Evolutionary conservation across 2,888 invertebrate species (phyloP), one percentile per base, ranked within the genome.

Genomic region (Rugalucina vietnamica): DNA sequence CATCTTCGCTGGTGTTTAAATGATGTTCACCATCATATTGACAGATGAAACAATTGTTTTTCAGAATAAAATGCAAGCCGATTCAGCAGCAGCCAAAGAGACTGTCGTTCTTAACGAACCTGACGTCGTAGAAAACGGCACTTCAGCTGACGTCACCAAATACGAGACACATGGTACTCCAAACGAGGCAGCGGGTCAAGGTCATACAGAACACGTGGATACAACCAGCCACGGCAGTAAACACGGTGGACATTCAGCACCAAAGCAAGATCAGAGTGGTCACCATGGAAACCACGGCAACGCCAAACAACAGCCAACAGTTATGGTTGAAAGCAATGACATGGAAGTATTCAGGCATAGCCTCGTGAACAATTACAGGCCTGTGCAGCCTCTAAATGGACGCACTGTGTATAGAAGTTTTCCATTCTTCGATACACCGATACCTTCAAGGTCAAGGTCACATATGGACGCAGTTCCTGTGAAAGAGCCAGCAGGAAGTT

Each of bases 311-410:
- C 27, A 37, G 10, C 29, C 79, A 37, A 43, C 36, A 12, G 34
- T 29, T 0, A n/a, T n/a, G n/a, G 29, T 57, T 49, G 57, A 76
- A 14, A 12, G 57, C 27, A 82, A 78, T 50, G 81, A 89, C 24
- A 57, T 60, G 27, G 87, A 87, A 75, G 84, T 87, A 79, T 76
- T 87, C 0, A 88, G 91, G 50, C 88, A 91, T 60, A 82, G 77
- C 29, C 77, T 93, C 27, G 91, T 92, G 32, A 91, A 93, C 88
- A 94, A 94, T 79, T 93, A 87, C 86, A 83, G 94, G 24, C 93
- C 93, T 4, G 90, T 93, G 2, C 93, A 94, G 82, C 92, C 92
- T 12, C 86, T 93, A 21, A 90, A 93, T 79, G 91, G 88, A 39
- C 88, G 94, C 32, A 73, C 70, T 0, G 90, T 94, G 5, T 90